A percentile compares a stretch with the other conserved stretches of the same genome.
Evolutionary conservation across 1,140 invertebrate genomes (phyloP).

Genomic region (Pseudomyrmex flavicornis): DNA sequence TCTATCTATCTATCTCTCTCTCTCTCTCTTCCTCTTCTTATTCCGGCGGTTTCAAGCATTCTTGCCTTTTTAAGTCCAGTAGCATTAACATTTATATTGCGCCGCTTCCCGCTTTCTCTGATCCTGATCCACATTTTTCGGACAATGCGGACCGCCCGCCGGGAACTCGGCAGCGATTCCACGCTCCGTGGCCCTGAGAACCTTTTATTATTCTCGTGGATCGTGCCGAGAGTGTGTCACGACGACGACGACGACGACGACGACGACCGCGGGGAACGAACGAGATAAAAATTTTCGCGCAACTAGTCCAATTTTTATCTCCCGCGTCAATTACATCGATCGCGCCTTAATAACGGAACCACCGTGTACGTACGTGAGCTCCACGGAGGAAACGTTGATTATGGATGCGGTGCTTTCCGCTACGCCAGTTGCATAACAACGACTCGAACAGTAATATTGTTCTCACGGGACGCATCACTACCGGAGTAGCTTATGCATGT

Average conservation of each 20-base stretch:
- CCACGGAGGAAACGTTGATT: slow-evolving; percentile 13
- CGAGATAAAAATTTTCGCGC: background rate
- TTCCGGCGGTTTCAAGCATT: slow-evolving; percentile 19
- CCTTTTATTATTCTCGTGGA: slow-evolving; percentile 68
- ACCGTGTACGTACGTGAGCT: background rate
- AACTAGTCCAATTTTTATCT: slow-evolving; percentile 13
- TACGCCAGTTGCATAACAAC: slow-evolving; percentile 11
- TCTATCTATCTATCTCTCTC: too few species aligned
- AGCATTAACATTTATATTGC: slow-evolving; percentile 78
- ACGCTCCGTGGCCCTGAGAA: slow-evolving; percentile 48
- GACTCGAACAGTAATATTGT: slow-evolving; percentile 1
- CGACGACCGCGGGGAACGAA: slow-evolving; percentile 16
- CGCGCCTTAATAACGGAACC: slow-evolving; percentile 9
- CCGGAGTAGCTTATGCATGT: background rate
- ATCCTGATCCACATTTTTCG: slow-evolving; percentile 67
- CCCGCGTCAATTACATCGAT: slow-evolving; percentile 32
- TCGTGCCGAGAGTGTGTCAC: slow-evolving; percentile 42
- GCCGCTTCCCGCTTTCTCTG: slow-evolving; percentile 62
- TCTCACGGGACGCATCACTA: background rate
- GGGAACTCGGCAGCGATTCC: slow-evolving; percentile 61
- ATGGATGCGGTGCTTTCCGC: background rate
- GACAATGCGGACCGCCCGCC: slow-evolving; percentile 72
- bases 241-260: too few species aligned
- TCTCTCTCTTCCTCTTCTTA: too few species aligned
- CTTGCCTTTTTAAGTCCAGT: slow-evolving; percentile 49